Percentiles rank a stretch among this genome's conserved stretches.
These are phyloP conservation scores for Syritta pipiens DNA, from an alignment of 2,888 invertebrate genomes.

Conservation along the genomic window DNA sequence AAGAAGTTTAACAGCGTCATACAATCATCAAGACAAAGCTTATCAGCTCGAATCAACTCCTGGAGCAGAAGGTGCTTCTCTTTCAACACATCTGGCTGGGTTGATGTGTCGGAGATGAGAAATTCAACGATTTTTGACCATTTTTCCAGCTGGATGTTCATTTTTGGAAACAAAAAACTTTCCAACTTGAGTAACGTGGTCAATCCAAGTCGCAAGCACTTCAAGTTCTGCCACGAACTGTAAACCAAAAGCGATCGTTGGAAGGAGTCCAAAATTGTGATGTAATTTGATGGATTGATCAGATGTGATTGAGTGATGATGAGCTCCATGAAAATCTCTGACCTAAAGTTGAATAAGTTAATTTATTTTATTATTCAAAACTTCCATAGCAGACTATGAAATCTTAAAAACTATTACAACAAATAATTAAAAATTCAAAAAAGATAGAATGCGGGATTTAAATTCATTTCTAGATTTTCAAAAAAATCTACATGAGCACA, in stretches of 20 bases:
- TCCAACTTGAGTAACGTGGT: slow-evolving; percentile 72
- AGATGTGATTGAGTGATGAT: slow-evolving; percentile 71
- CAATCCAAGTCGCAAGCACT: slow-evolving; percentile 72
- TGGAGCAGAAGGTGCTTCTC: slow-evolving; percentile 75
- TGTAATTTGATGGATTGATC: slow-evolving; percentile 73
- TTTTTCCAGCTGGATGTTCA: slow-evolving; percentile 20
- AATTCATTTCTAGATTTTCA: too few relatives aligned
- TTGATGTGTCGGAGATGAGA: slow-evolving; percentile 73
- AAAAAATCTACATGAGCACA: too few relatives aligned
- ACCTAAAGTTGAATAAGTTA: slow-evolving; percentile 67
- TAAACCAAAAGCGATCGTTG: slow-evolving; percentile 71
- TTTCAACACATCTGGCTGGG: slow-evolving; percentile 71
- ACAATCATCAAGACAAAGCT: slow-evolving; percentile 71
- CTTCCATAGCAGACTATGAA: too few relatives aligned
- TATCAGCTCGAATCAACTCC: slow-evolving; percentile 71
- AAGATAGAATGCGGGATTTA: too few relatives aligned
- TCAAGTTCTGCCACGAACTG: slow-evolving; percentile 71
- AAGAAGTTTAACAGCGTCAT: slow-evolving; percentile 72
- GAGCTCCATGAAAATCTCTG: slow-evolving; percentile 74
- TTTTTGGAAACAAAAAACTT: slow-evolving; percentile 39
- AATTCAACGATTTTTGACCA: slow-evolving; percentile 73
- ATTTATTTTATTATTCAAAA: too few relatives aligned
- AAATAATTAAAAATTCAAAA: too few relatives aligned
- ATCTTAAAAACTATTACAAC: too few relatives aligned
- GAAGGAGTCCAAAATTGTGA: slow-evolving; percentile 70